Conservation (phyloP, 2,888 invertebrate genomes). For the Clostera curtula region DNA sequence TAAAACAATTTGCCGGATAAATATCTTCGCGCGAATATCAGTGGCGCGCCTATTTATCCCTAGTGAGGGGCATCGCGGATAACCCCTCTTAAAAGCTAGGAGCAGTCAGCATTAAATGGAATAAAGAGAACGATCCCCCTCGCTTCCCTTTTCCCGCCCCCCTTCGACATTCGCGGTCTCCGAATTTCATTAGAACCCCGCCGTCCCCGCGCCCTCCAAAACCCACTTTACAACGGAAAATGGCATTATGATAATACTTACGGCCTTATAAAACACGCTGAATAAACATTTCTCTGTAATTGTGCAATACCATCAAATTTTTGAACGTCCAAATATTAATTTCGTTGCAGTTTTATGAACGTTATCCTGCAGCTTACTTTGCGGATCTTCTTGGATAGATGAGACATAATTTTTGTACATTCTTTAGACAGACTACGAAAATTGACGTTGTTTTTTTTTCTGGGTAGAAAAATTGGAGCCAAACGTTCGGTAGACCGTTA, state of each 20-base stretch:
- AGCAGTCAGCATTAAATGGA: conserved; percentile 75
- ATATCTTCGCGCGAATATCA: conserved; percentile 71
- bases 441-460: no score
- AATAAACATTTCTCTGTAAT: conserved; percentile 69
- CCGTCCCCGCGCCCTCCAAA: conserved; percentile 53
- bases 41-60: conserved; percentile 70
- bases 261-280: conserved; percentile 66
- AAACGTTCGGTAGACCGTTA: conserved; percentile 50
- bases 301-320: conserved; percentile 49
- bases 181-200: conserved; percentile 70
- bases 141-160: conserved; percentile 16
- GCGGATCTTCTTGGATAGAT: no score
- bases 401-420: no score
- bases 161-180: conserved; percentile 39
- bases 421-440: no score
- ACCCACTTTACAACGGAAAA: conserved; percentile 72
- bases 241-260: conserved; percentile 71
- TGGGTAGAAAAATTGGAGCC: conserved; percentile 26
- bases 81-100: conserved; percentile 75
- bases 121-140: conserved; percentile 63
- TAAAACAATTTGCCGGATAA: conserved; percentile 77
- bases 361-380: conserved; percentile 4
- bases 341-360: conserved; percentile 24
- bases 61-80: conserved; percentile 70
- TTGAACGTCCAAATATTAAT: conserved; percentile 26